These are phyloP conservation scores for Charaxes varanes DNA, from an alignment of 1,140 invertebrate species.

Conservation along the genomic window DNA sequence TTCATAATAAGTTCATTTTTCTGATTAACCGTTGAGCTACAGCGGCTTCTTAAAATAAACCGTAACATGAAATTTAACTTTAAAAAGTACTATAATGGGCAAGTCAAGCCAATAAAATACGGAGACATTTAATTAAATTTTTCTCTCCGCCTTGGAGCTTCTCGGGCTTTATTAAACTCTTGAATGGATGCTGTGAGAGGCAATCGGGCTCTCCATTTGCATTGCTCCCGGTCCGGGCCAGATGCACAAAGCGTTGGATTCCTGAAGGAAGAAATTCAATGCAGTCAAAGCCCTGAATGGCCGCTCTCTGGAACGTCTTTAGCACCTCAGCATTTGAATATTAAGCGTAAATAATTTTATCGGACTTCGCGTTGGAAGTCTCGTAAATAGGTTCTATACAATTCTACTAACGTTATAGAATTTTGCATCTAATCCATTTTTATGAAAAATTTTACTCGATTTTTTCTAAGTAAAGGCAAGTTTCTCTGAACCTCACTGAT, in stretches of 20 bases:
- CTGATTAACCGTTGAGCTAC: too few relatives aligned
- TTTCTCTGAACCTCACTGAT: too few relatives aligned
- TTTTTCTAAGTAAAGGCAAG: too few relatives aligned
- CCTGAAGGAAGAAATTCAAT: slow-evolving; percentile 20
- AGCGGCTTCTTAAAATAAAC: too few relatives aligned
- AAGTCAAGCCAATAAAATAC: slow-evolving; percentile 11
- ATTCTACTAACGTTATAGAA: too few relatives aligned
- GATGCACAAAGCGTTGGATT: slow-evolving; percentile 21
- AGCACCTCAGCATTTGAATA: slow-evolving; percentile 4
- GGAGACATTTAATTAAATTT: slow-evolving; percentile 26
- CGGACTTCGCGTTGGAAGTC: too few relatives aligned
- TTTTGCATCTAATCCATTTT: too few relatives aligned
- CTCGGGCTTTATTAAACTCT: slow-evolving; percentile 24
- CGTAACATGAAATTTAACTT: too few relatives aligned
- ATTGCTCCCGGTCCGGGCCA: slow-evolving; percentile 14
- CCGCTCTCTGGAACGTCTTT: slow-evolving; percentile 2
- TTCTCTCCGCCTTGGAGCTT: slow-evolving; percentile 15
- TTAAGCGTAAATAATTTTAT: not conserved
- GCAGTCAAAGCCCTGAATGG: slow-evolving; percentile 19
- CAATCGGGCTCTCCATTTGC: slow-evolving; percentile 24
- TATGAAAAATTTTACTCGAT: too few relatives aligned
- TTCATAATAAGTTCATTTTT: too few relatives aligned
- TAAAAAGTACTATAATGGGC: too few relatives aligned
- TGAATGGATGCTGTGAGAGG: slow-evolving; percentile 22
- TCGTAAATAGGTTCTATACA: too few relatives aligned